Evolutionary conservation across 2,113 vertebrate species (phyloP).

Genomic region (Odocoileus virginianus): DNA sequence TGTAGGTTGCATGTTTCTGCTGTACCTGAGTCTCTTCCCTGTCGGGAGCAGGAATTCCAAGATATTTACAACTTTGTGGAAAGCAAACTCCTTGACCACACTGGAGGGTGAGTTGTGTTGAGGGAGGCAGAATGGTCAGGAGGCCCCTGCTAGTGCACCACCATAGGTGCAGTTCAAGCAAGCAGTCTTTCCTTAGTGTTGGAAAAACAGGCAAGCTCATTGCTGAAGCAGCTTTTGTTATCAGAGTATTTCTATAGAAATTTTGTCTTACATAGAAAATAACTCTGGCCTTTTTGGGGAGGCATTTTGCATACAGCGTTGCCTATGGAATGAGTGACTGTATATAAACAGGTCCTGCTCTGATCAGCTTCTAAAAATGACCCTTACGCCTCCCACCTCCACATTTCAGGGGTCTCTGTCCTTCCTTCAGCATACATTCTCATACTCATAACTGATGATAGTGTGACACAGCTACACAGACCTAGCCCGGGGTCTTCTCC

Average conservation of each 20-base stretch:
- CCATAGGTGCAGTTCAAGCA: not conserved
- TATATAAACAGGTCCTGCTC: not conserved
- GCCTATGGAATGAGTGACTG: not conserved
- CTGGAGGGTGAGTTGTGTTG: slow-evolving; percentile 90
- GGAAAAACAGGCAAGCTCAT: not conserved
- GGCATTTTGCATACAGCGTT: not conserved
- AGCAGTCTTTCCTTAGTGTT: not conserved
- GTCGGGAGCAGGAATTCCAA: slow-evolving; percentile 96
- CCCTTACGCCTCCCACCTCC: not conserved
- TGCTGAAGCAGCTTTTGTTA: not conserved
- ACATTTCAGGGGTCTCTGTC: not conserved
- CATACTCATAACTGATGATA: not conserved
- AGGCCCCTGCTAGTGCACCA: not conserved
- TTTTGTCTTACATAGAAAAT: not conserved
- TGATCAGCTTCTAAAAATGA: not conserved
- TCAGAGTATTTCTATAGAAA: not conserved
- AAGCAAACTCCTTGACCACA: slow-evolving; percentile 92
- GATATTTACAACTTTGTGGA: slow-evolving; percentile 97
- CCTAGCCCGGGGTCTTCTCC: not conserved
- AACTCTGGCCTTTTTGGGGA: not conserved
- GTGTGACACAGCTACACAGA: not conserved
- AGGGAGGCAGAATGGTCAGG: not conserved
- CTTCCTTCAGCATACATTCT: not conserved
- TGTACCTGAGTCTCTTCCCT: slow-evolving; percentile 93
- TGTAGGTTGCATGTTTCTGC: slow-evolving; percentile 93